These are phyloP conservation scores for Caprella mutica DNA, from an alignment of 2,888 invertebrate genomes.

Conservation along the genomic window DNA sequence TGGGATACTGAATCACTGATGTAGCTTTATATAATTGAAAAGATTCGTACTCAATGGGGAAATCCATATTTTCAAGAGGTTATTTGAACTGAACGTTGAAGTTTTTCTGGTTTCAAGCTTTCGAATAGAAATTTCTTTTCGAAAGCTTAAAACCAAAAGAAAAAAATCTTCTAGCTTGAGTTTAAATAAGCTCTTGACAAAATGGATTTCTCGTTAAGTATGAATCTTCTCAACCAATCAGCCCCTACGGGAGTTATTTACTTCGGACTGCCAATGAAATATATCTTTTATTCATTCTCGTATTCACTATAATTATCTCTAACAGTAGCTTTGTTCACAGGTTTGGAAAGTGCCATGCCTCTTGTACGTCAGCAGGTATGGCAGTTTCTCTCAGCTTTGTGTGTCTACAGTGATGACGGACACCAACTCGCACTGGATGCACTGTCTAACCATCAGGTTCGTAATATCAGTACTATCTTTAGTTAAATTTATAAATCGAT, in stretches of 20 bases:
- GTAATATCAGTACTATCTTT: slow-evolving; percentile 7
- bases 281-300: too few species aligned
- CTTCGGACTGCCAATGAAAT: too few species aligned
- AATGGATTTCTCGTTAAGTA: too few species aligned
- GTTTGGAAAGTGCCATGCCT: slow-evolving; percentile 41
- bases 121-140: too few species aligned
- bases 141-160: too few species aligned
- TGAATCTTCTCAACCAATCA: too few species aligned
- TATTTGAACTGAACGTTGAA: neutral
- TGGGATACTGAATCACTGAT: neutral
- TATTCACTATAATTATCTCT: too few species aligned
- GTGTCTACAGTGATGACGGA: slow-evolving; percentile 41
- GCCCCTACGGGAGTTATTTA: too few species aligned
- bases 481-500: slow-evolving; percentile 4
- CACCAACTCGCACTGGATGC: slow-evolving; percentile 41
- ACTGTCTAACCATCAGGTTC: slow-evolving; percentile 42
- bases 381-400: slow-evolving; percentile 43
- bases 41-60: neutral
- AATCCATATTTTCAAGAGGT: neutral
- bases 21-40: neutral
- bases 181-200: too few species aligned
- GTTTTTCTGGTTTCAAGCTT: too few species aligned
- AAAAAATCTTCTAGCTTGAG: too few species aligned
- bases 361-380: slow-evolving; percentile 44
- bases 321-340: too few species aligned